Conservation (phyloP, 2,797 vertebrate species). For the Argya squamiceps region DNA sequence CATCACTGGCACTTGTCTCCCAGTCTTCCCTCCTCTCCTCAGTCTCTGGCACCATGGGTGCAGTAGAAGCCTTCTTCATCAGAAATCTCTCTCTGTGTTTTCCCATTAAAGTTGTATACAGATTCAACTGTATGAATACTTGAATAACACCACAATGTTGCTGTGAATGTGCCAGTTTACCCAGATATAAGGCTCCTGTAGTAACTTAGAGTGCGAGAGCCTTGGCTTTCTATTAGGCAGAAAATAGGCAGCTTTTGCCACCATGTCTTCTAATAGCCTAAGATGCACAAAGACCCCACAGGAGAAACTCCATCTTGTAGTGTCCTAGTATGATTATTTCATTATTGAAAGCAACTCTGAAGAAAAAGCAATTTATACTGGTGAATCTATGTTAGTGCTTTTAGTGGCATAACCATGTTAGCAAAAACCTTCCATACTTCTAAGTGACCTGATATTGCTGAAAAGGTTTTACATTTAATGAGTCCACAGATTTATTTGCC, state of each 20-base stretch:
- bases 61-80: not conserved
- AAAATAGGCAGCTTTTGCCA: not conserved
- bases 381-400: not conserved
- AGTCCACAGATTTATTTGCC: not conserved
- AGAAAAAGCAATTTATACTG: not conserved
- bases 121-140: not conserved
- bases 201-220: not conserved
- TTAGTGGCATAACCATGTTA: not conserved
- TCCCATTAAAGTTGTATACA: not conserved
- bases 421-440: not conserved
- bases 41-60: not conserved
- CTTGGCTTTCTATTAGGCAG: not conserved
- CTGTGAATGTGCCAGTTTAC: not conserved
- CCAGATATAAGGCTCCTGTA: fast-evolving
- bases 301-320: not conserved
- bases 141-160: not conserved
- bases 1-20: not conserved
- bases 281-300: not conserved
- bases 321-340: not conserved
- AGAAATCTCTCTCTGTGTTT: not conserved
- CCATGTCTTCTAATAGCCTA: not conserved
- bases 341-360: not conserved
- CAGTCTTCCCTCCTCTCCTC: not conserved
- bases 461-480: not conserved
- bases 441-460: not conserved